These are phyloP conservation scores for Sebastes aleutianus DNA, from an alignment of 2,797 vertebrate species.

Conservation along the genomic window DNA sequence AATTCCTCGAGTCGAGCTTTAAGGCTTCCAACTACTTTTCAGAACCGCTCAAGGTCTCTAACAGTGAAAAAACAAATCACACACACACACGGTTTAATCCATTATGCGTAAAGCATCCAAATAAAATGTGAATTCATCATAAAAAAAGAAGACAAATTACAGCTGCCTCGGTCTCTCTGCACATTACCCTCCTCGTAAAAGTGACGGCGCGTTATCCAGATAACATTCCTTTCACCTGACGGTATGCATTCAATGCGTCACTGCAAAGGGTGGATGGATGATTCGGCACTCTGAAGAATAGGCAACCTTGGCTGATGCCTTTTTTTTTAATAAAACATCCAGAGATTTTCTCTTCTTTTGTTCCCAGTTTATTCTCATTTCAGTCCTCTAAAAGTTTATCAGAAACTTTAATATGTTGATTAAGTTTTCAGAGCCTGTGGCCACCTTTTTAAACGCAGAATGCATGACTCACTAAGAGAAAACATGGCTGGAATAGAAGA, in stretches of 20 bases:
- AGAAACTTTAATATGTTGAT: background rate
- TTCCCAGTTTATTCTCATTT: accelerated
- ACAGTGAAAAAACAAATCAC: conserved; percentile 1
- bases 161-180: background rate
- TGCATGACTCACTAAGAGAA: too few species aligned
- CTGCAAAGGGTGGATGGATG: conserved; percentile 33
- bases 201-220: conserved; percentile 49
- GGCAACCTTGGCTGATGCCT: background rate
- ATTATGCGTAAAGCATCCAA: conserved; percentile 15
- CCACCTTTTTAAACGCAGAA: background rate
- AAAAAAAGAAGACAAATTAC: background rate
- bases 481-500: background rate
- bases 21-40: conserved; percentile 45
- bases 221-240: conserved; percentile 76
- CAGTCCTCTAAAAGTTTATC: background rate
- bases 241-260: conserved; percentile 50
- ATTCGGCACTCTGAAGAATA: conserved; percentile 22
- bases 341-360: background rate
- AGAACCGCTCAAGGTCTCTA: conserved; percentile 50
- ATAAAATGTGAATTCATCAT: background rate
- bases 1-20: conserved; percentile 67
- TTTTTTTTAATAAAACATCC: background rate
- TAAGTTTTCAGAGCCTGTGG: background rate
- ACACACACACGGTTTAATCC: background rate
- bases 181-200: conserved; percentile 3